Base-by-base conservation (phyloP, 2,113 vertebrate genomes). In the Labeo catla region DNA sequence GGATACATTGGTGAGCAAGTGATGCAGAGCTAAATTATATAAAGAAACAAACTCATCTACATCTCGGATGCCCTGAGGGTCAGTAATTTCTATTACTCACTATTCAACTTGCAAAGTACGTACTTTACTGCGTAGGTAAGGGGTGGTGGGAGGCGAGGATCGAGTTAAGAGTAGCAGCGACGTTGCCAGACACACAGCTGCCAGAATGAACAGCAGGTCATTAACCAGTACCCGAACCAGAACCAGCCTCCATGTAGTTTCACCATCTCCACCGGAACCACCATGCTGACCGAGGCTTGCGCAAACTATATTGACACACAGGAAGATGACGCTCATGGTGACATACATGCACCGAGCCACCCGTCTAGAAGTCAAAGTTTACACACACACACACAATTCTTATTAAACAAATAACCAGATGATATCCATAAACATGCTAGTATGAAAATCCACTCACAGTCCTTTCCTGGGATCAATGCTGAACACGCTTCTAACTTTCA, bases 81-180 rank as follows among this genome's bases (percentile, higher is more conserved):
- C 3, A 39, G 39, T 39, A 39, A 39, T 39, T 39, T 39, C 2
- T 39, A 39, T 4, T 39, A 39, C 39, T 39, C 39, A 39, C 39
- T 39, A 39, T 39, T 39, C 5, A 5, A 39, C 39, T 39, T n/a
- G 16, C 34, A 28, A 34, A 45, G 34, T 66, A 8, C 23, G 39
- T 92, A 97, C 96, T 95, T 96, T 96, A 89, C 94, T 95, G 88
- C 96, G 92, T 92, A 97, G 88, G 92, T 96, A 96, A 85, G 95
- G 95, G 87, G 92, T 95, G 79, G 95, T 95, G 16, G 95, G 93
- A 50, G 92, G 95, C 0, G 96, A 95, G 70, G 94, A 92, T 11
- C 93, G 92, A 19, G 95, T 96, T n/a, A 97, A 93, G 1, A 96
- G 92, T 87, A 95, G 91, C 90, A 97, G 93, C 86, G 94, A 90